Base-by-base conservation (phyloP, 2,797 vertebrate species). In the Pelochelys cantorii region DNA sequence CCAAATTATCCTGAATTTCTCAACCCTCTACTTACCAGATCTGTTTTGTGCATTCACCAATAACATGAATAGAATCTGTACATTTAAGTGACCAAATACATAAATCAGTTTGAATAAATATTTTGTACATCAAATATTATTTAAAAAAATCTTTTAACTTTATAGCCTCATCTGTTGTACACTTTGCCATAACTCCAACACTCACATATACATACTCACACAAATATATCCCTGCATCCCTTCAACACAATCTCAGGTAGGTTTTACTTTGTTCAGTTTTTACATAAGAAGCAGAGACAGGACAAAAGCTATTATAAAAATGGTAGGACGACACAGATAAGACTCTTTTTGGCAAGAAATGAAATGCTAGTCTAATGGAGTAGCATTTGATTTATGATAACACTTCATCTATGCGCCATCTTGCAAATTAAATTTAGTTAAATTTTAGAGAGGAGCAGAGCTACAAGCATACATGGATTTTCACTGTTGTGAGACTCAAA, bases 281-380 rank as follows among this genome's bases (percentile, higher is more conserved):
- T 95, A 42, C 88, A 22, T 86, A 78, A 62, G 90, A 94, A 93
- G 12, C 27, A 87, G 88, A 95, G 12, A 4, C 81, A 65, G 17
- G 23, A 37, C 25, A 79, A 92, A 84, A 83, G 22, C 27, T 62
- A n/a, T 62, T 90, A 27, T n/a, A 83, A 93, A 83, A 60, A 56
- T 65, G 53, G 42, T 88, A 81, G 55, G 55, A 82, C 42, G 87
- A 68, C 85, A 93, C 71, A n/a, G 85, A 86, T 56, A 29, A 79
- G 82, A 93, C 42, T 81, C 87, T 79, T 93, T 62, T 84, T 78
- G 29, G 53, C 1, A 52, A 74, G 90, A 71, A 71, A 65, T 12
- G 56, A 79, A 31, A 65, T 74, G 68, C 88, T 68, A 56, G 15
- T 75, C 42, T 78, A 6, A 22, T 13, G 2, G 25, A 84, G n/a